phyloP scores from a whole-genome alignment of 2,888 invertebrate species.

The Phymatocera aterrima region DNA sequence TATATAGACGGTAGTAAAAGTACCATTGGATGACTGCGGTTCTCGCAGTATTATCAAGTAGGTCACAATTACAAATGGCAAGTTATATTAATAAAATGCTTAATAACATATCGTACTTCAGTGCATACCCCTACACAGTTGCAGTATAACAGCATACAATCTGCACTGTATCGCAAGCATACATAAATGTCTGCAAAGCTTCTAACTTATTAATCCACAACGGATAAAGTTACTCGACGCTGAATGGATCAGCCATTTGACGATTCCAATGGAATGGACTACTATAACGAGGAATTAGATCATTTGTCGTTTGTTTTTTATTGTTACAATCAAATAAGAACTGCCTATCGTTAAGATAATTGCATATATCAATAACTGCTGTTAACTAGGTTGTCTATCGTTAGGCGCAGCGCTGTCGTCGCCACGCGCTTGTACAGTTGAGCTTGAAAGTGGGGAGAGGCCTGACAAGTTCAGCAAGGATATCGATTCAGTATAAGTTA shows the following conservation, averaged over 20 bases:
- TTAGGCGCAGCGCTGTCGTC: constrained; percentile 30
- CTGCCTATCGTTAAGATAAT: not conserved
- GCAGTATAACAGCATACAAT: too few relatives aligned
- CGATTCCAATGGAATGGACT: too few relatives aligned
- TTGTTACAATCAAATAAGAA: too few relatives aligned
- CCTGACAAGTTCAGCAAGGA: constrained; percentile 62
- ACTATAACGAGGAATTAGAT: too few relatives aligned
- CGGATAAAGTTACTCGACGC: too few relatives aligned
- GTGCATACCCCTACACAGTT: too few relatives aligned
- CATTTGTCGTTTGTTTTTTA: too few relatives aligned
- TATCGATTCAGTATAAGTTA: constrained; percentile 71
- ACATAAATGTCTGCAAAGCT: too few relatives aligned
- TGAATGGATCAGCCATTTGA: too few relatives aligned
- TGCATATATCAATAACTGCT: not conserved
- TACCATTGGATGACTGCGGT: not conserved
- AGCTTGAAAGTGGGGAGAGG: constrained; percentile 53
- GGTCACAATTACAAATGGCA: not conserved
- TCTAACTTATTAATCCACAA: too few relatives aligned
- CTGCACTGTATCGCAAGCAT: too few relatives aligned
- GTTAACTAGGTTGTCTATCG: constrained; percentile 8
- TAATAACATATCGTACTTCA: not conserved
- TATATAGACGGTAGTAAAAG: not conserved
- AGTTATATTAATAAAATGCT: not conserved
- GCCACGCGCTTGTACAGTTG: constrained; percentile 11
- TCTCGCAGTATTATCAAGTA: not conserved